A percentile compares a stretch with the other conserved stretches of the same genome.
These are phyloP conservation scores for Pomacea maculata DNA, from an alignment of 1,140 invertebrate species.

Conservation along the genomic window DNA sequence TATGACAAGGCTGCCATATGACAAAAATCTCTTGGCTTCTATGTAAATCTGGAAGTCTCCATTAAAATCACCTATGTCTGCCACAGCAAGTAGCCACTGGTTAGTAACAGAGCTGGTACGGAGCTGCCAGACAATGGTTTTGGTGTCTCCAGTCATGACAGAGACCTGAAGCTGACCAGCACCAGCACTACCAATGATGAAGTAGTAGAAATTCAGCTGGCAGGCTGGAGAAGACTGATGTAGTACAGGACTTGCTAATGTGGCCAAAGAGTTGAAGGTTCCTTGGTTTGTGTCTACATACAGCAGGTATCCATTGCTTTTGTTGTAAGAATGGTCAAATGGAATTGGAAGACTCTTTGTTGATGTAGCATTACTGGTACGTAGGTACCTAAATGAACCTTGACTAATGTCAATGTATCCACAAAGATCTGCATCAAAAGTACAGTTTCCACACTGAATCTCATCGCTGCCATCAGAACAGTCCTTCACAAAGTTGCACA, in stretches of 20 bases:
- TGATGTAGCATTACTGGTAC: conserved; percentile 45
- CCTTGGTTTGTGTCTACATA: conserved; percentile 72
- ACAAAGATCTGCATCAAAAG: conserved; percentile 53
- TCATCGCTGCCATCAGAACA: conserved; percentile 60
- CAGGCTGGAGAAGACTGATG: conserved; percentile 48
- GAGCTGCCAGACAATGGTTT: conserved; percentile 41
- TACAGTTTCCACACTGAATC: conserved; percentile 58
- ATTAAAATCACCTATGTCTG: conserved; percentile 46
- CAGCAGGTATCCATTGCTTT: conserved; percentile 75
- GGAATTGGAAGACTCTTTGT: conserved; percentile 75
- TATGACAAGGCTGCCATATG: conserved; percentile 63
- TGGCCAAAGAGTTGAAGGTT: conserved; percentile 28
- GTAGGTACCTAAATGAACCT: conserved; percentile 49
- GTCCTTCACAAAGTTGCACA: conserved; percentile 58
- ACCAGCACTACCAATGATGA: conserved; percentile 15
- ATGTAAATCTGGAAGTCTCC: conserved; percentile 73
- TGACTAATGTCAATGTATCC: conserved; percentile 47
- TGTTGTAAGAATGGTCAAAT: conserved; percentile 74
- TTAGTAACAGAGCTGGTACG: background rate
- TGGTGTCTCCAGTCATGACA: conserved; percentile 31
- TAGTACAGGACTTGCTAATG: conserved; percentile 39
- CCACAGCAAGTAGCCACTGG: conserved; percentile 40
- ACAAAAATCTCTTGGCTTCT: conserved; percentile 79
- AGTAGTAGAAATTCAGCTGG: conserved; percentile 70
- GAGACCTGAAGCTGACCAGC: conserved; percentile 56